A percentile compares a stretch with the other conserved stretches of the same genome.
Conservation (phyloP, 2,888 invertebrate genomes). For the Cerastoderma edule region DNA sequence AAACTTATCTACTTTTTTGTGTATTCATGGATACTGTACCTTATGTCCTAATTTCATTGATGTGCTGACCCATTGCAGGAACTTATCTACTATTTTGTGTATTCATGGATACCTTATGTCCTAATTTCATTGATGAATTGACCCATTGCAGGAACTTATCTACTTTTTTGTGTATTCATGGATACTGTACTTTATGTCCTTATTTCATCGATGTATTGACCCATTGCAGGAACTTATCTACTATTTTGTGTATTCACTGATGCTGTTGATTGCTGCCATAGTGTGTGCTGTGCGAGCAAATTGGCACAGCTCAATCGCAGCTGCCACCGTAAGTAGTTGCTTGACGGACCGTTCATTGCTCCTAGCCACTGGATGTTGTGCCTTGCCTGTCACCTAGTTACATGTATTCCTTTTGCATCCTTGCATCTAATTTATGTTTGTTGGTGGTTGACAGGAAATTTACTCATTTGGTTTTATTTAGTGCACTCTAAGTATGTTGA, state of each 20-base stretch:
- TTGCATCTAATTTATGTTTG: not conserved
- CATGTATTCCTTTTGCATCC: no score
- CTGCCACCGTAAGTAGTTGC: constrained; percentile 56
- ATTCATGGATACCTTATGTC: constrained; percentile 71
- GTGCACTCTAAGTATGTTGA: no score
- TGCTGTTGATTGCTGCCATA: constrained; percentile 77
- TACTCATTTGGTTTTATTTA: constrained; percentile 8
- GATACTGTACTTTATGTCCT: no score
- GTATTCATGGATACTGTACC: no score
- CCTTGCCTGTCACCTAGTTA: no score
- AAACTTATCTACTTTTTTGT: no score
- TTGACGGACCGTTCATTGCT: not conserved
- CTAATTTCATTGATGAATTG: no score
- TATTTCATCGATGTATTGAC: not conserved
- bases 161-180: no score
- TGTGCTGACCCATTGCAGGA: constrained; percentile 63
- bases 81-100: constrained; percentile 74
- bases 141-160: no score
- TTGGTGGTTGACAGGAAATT: not conserved
- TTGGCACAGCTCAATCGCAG: constrained; percentile 47
- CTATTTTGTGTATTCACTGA: constrained; percentile 70
- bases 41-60: no score
- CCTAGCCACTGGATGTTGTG: not conserved
- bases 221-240: constrained; percentile 75
- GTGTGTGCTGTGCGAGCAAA: constrained; percentile 69